phyloP scores from a whole-genome alignment of 2,797 vertebrate species.

The Neomorphus geoffroyi region DNA sequence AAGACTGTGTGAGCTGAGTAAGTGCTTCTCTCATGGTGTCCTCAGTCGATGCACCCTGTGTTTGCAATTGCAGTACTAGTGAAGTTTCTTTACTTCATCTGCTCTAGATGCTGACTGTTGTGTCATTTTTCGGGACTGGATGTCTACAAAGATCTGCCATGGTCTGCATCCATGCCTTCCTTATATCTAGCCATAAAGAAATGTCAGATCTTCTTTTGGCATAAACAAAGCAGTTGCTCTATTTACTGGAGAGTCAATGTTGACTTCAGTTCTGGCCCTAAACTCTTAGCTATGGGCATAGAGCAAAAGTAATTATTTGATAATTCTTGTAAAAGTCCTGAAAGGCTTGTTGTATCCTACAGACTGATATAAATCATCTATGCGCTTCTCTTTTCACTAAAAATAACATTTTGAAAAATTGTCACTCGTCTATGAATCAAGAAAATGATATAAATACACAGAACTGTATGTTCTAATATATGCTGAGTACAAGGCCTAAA shows the following conservation, averaged over 20 bases:
- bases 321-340: background rate
- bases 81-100: background rate
- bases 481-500: constrained; percentile 31
- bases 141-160: background rate
- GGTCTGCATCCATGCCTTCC: background rate
- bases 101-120: background rate
- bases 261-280: background rate
- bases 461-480: constrained; percentile 53
- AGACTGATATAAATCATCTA: background rate
- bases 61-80: background rate
- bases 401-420: constrained; percentile 30
- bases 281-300: background rate
- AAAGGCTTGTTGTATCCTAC: background rate
- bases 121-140: background rate
- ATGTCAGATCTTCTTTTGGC: background rate
- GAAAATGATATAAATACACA: constrained; percentile 41
- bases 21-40: background rate
- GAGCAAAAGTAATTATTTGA: background rate
- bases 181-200: background rate
- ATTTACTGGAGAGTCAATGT: background rate
- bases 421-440: constrained; percentile 17
- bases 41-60: background rate
- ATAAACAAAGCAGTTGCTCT: background rate
- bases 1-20: background rate
- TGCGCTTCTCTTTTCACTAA: background rate